These are phyloP conservation scores for Percopsis transmontana DNA, from an alignment of 2,113 vertebrate genomes.

Conservation along the genomic window DNA sequence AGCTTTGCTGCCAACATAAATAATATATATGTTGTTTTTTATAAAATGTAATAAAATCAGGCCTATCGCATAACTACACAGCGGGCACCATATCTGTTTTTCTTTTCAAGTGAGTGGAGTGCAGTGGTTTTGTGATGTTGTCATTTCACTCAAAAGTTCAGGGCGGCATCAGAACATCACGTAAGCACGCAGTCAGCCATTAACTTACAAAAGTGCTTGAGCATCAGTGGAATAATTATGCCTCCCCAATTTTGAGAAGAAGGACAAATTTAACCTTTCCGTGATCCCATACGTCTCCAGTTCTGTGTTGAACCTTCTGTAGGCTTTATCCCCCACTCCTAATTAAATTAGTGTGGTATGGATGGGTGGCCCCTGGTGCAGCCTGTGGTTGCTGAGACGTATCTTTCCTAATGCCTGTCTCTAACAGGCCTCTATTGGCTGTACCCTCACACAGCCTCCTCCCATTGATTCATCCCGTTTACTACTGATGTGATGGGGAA, in stretches of 20 bases:
- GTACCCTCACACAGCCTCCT: slow-evolving; percentile 43
- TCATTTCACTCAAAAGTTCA: slow-evolving; percentile 62
- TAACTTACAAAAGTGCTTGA: slow-evolving; percentile 68
- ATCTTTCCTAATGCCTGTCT: slow-evolving; percentile 54
- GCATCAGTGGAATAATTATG: slow-evolving; percentile 63
- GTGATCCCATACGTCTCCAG: slow-evolving; percentile 30
- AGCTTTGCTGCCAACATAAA: slow-evolving; percentile 1
- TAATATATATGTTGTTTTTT: not conserved
- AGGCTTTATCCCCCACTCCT: slow-evolving; percentile 39
- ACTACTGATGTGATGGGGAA: slow-evolving; percentile 58
- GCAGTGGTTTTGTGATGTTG: slow-evolving; percentile 50
- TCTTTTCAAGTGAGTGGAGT: slow-evolving; percentile 31
- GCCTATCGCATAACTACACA: slow-evolving; percentile 5
- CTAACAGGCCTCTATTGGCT: slow-evolving; percentile 63
- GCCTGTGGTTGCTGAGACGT: slow-evolving; percentile 58
- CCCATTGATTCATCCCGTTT: slow-evolving; percentile 65
- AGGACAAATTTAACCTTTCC: slow-evolving; percentile 52
- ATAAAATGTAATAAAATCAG: slow-evolving; percentile 5
- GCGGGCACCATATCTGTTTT: slow-evolving; percentile 28
- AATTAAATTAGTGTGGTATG: slow-evolving; percentile 70
- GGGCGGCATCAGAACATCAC: slow-evolving; percentile 57
- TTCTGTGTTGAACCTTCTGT: slow-evolving; percentile 49
- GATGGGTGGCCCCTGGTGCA: slow-evolving; percentile 49
- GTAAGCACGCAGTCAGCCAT: slow-evolving; percentile 65
- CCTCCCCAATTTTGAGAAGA: slow-evolving; percentile 54